A percentile compares a stretch with the other conserved stretches of the same genome.
phyloP scores from a whole-genome alignment of 2,113 vertebrate species.

The Kobus ellipsiprymnus region DNA sequence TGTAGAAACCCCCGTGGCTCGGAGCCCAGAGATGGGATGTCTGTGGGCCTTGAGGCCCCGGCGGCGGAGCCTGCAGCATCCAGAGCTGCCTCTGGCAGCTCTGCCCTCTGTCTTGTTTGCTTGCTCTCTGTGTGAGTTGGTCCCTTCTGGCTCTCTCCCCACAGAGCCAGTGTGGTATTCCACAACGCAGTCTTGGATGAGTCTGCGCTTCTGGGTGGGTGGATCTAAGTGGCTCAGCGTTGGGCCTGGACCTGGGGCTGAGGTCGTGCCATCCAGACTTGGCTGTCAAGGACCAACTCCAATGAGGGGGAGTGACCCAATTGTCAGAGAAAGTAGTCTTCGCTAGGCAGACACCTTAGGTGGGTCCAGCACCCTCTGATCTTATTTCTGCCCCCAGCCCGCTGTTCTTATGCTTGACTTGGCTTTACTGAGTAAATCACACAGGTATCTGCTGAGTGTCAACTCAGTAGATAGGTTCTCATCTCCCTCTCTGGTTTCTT shows the following conservation, averaged over 20 bases:
- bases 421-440: neutral
- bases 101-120: neutral
- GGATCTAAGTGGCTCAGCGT: neutral
- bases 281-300: neutral
- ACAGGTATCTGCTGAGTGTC: neutral
- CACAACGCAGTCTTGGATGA: neutral
- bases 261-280: neutral
- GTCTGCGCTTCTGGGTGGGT: fast-evolving
- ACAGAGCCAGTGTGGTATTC: fast-evolving
- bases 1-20: neutral
- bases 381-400: neutral
- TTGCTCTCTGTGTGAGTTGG: neutral
- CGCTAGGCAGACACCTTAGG: neutral
- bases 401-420: neutral
- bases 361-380: neutral
- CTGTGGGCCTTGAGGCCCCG: neutral
- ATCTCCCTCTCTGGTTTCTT: neutral
- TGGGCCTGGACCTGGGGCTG: neutral
- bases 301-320: neutral
- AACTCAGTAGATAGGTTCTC: fast-evolving
- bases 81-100: neutral
- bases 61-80: too few relatives aligned
- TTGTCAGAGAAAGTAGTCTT: neutral
- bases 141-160: neutral
- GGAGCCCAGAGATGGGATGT: neutral